These are phyloP conservation scores for Platorchestia sp. DNA, from an alignment of 1,140 invertebrate genomes.

Conservation along the genomic window DNA sequence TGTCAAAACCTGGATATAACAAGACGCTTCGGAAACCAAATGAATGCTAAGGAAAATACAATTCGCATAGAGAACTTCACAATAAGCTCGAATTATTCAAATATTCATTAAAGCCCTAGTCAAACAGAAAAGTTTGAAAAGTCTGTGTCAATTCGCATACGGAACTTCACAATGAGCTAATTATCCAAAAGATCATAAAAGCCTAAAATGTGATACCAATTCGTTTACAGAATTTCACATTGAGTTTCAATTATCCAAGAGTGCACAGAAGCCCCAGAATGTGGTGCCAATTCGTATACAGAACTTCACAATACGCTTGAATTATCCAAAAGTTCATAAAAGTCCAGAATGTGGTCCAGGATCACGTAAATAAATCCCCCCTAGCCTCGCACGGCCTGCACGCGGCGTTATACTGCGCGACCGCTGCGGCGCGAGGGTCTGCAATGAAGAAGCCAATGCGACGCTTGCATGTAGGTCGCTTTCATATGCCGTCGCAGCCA, in stretches of 20 bases:
- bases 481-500: neutral
- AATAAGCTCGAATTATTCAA: neutral
- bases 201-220: too few species aligned
- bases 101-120: neutral
- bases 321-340: neutral
- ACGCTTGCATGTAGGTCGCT: neutral
- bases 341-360: neutral
- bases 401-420: neutral
- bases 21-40: too few species aligned
- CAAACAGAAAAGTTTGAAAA: too few species aligned
- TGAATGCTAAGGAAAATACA: too few species aligned
- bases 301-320: neutral
- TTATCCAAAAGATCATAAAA: too few species aligned
- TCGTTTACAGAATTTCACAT: too few species aligned
- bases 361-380: neutral
- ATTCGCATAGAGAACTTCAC: neutral
- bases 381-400: neutral
- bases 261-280: too few species aligned
- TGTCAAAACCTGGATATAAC: too few species aligned
- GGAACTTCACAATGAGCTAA: too few species aligned
- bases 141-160: too few species aligned
- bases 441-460: neutral
- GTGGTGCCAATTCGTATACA: neutral
- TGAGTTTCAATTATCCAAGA: too few species aligned
- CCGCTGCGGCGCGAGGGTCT: neutral